Conservation (phyloP, 2,113 vertebrate genomes). For the Ailurus styani region DNA sequence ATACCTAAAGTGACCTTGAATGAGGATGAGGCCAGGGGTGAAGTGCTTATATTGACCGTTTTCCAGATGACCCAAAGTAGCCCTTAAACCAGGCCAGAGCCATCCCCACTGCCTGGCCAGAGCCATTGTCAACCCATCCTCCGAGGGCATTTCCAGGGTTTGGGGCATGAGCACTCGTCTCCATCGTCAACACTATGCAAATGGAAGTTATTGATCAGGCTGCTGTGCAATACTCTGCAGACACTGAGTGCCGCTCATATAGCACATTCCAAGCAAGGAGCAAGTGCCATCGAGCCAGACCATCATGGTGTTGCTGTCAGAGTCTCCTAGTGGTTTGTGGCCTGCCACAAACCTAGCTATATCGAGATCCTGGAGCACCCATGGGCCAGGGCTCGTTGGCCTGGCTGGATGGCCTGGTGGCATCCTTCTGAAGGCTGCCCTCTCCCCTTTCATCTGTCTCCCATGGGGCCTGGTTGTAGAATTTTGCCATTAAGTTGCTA, state of each 20-base stretch:
- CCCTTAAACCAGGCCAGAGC: not conserved
- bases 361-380: not conserved
- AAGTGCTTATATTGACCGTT: not conserved
- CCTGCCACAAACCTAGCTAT: not conserved
- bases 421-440: not conserved
- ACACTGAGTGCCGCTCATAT: fast-evolving
- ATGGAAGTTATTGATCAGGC: not conserved
- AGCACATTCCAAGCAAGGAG: not conserved
- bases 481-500: not conserved
- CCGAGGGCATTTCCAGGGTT: not conserved
- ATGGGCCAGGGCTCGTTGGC: not conserved
- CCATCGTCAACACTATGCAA: not conserved
- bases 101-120: not conserved
- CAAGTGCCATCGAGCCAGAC: not conserved
- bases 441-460: not conserved
- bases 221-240: fast-evolving
- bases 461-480: not conserved
- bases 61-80: not conserved
- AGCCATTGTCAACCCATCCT: not conserved
- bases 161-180: not conserved
- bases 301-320: not conserved
- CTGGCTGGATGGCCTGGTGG: not conserved
- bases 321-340: not conserved
- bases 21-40: not conserved
- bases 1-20: slow-evolving; percentile 64